phyloP scores from a whole-genome alignment of 1,140 invertebrate species.

The Philotrypesis tridentata region DNA sequence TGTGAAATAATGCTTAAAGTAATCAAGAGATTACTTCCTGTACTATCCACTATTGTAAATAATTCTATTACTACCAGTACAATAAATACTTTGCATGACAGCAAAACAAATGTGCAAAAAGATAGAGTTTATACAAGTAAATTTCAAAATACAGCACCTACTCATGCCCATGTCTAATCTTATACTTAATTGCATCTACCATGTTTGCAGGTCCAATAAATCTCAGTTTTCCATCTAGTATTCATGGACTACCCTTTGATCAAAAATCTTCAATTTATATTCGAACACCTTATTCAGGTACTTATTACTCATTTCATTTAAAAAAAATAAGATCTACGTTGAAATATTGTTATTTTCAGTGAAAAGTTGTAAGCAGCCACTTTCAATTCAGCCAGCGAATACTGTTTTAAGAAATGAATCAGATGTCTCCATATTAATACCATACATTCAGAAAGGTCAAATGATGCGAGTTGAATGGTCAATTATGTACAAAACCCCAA shows the following conservation, averaged over 20 bases:
- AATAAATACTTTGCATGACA: conserved; percentile 31
- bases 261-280: conserved; percentile 63
- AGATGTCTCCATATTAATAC: conserved; percentile 66
- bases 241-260: conserved; percentile 55
- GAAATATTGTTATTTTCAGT: conserved; percentile 56
- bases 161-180: neutral
- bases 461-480: conserved; percentile 67
- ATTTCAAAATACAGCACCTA: conserved; percentile 27
- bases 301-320: conserved; percentile 8
- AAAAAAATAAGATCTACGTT: conserved; percentile 17
- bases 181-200: neutral
- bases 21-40: conserved; percentile 66
- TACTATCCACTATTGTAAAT: conserved; percentile 64
- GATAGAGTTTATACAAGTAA: conserved; percentile 55
- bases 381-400: conserved; percentile 68
- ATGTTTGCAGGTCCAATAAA: conserved; percentile 50
- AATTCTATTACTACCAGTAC: conserved; percentile 60
- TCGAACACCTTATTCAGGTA: conserved; percentile 70
- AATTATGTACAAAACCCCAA: conserved; percentile 70
- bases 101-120: conserved; percentile 56
- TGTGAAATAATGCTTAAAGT: conserved; percentile 69
- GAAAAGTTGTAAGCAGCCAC: conserved; percentile 65
- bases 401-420: conserved; percentile 56
- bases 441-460: conserved; percentile 68
- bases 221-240: conserved; percentile 58